phyloP scores from a whole-genome alignment of 2,797 vertebrate species.

The Monodelphis domestica region DNA sequence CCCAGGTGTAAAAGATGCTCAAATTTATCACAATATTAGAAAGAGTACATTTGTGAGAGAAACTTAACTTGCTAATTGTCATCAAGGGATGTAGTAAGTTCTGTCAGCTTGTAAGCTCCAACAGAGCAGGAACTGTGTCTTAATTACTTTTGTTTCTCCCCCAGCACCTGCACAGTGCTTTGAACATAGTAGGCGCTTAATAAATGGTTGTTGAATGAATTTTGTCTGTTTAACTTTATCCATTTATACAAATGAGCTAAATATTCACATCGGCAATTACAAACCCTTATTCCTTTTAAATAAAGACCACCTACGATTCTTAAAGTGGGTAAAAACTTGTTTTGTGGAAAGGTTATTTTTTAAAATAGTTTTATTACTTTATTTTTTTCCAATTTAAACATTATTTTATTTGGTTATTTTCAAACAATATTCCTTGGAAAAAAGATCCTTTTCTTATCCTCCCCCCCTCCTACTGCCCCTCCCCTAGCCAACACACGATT shows the following conservation, averaged over 20 bases:
- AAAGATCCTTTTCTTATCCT: too few species aligned
- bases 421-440: too few species aligned
- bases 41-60: background rate
- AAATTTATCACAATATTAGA: background rate
- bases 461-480: too few species aligned
- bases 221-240: background rate
- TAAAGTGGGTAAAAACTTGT: background rate
- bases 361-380: too few species aligned
- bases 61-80: background rate
- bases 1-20: background rate
- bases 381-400: too few species aligned
- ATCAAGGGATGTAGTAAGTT: background rate
- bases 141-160: background rate
- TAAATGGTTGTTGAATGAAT: background rate
- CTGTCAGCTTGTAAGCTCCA: background rate
- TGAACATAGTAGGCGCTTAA: background rate
- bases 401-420: too few species aligned
- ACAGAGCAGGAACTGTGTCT: background rate
- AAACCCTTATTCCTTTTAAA: background rate
- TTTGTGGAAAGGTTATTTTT: background rate
- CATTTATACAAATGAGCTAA: background rate
- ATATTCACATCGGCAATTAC: background rate
- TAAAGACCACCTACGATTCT: background rate
- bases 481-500: too few species aligned
- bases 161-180: background rate